Base-by-base conservation (phyloP, 2,113 vertebrate genomes). In the Alethe diademata region DNA sequence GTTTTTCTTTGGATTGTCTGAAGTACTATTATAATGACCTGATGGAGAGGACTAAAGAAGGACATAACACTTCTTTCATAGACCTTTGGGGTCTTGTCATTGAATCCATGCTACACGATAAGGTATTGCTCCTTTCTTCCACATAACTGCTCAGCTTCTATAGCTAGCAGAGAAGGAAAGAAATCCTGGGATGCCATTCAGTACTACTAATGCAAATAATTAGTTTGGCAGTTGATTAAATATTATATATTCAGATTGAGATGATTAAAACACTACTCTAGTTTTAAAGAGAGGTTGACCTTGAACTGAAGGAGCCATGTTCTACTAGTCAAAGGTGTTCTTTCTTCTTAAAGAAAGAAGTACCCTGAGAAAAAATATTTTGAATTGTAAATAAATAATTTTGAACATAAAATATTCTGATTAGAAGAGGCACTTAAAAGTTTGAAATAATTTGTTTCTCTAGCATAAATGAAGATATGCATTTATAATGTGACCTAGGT, bases 61-160 rank as follows among this genome's bases (percentile, higher is more conserved):
- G 98, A 71, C 48, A 93, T 76, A 97, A 96, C 2, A n/a, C 96
- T n/a, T 98, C 98, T 72, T 98, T 98, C 84, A 98, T 98, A 94
- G 96, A 98, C 72, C 96, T 98, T 26, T 98, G 98, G 98, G 96
- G 98, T 17, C 98, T 98, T 78, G 78, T 98, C 62, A 97, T 97
- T 20, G 98, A 98, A 84, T 96, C 98, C 5, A 95, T 98, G 93
- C 95, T 98, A 19, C 97, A 98, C 1, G 98, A 98, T 42, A 95
- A 98, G 98, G 99, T 99, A 81, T 75, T 72, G 36, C 19, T 71
- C 12, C 8, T 35, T 78, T 40, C 45, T 51, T 42, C 28, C 22
- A 62, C 31, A 42, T 47, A 38, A 14, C 17, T 50, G 31, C 43
- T 67, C n/a, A 84, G 42, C 26, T 73, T 74, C n/a, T 45, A 4